Percentiles rank a stretch among this genome's conserved stretches.
phyloP scores from a whole-genome alignment of 1,140 invertebrate genomes.

The Lysiphlebus fabarum region DNA sequence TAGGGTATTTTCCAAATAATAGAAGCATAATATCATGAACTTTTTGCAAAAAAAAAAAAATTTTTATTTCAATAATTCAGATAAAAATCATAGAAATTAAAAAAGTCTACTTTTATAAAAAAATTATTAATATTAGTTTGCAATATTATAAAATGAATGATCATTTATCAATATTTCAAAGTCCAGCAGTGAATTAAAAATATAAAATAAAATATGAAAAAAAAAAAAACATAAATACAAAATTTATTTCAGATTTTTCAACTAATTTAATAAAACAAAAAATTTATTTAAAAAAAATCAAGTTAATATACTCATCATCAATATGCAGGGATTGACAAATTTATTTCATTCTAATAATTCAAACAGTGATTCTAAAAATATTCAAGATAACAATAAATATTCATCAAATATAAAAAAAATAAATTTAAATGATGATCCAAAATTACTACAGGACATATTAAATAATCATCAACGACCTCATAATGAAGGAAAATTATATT shows the following conservation, averaged over 20 bases:
- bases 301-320: too few species aligned
- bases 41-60: too few species aligned
- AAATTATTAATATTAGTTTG: too few species aligned
- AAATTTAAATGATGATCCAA: constrained; percentile 34
- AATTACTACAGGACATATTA: constrained; percentile 38
- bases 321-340: constrained; percentile 44
- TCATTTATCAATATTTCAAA: too few species aligned
- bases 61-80: too few species aligned
- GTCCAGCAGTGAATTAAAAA: constrained; percentile 13
- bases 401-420: constrained; percentile 18
- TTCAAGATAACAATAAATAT: constrained; percentile 11
- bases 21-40: too few species aligned
- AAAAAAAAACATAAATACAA: not conserved
- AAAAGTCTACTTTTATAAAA: too few species aligned
- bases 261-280: not conserved
- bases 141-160: too few species aligned
- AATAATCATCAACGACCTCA: constrained; percentile 27
- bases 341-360: constrained; percentile 33
- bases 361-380: constrained; percentile 28
- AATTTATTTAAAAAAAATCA: constrained; percentile 16
- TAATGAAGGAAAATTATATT: constrained; percentile 25
- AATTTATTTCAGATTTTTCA: constrained; percentile 10
- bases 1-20: too few species aligned
- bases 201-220: constrained; percentile 6
- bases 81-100: too few species aligned